Base-by-base conservation (phyloP, 1,140 invertebrate species). In the Cyclargus thomasi region DNA sequence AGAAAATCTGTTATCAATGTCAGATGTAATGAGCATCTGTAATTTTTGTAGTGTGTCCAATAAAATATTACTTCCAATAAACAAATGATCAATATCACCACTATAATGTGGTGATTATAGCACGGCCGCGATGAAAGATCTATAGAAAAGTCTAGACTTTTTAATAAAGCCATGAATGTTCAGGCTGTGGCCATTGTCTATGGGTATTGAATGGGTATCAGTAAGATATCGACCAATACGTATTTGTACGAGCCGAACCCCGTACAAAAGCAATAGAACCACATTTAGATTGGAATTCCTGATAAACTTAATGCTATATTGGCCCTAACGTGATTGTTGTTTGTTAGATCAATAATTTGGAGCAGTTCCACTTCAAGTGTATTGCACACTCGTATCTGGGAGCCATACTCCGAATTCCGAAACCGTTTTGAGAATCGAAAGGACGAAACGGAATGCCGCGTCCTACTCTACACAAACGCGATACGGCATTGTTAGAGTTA, bases 131-230 rank as follows among this genome's bases (percentile, higher is more conserved):
- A 20, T 17, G 18, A 59, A 21, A 3, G 20, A 11, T 59, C 55
- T 20, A 59, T 59, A 59, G 55, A 59, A 59, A 59, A 21, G 55
- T 21, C 55, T 16, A 47, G 39, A 47, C 39, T 47, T 21, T 59
- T 55, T 55, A 55, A 59, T 59, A 59, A 59, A 20, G 18, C 55
- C 55, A 59, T 59, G 20, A 59, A 59, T 59, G 55, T 59, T 59
- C 18, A 59, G 55, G 1, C n/a, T n/a, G 18, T 21, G 11, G 17
- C 5, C 18, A 59, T 59, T 59, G 55, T 59, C 55, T 59, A 20
- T 59, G 55, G n/a, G 53, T 17, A 10, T 59, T 59, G 55, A 59
- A 59, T 59, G 55, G 11, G 18, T 59, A 18, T 59, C 55, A 59
- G 18, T 20, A 8, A 8, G 18, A 59, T 20, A 18, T 59, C 20